A percentile compares a stretch with the other conserved stretches of the same genome.
Evolutionary conservation across 2,797 vertebrate species (phyloP).

Genomic region (Esox lucius): DNA sequence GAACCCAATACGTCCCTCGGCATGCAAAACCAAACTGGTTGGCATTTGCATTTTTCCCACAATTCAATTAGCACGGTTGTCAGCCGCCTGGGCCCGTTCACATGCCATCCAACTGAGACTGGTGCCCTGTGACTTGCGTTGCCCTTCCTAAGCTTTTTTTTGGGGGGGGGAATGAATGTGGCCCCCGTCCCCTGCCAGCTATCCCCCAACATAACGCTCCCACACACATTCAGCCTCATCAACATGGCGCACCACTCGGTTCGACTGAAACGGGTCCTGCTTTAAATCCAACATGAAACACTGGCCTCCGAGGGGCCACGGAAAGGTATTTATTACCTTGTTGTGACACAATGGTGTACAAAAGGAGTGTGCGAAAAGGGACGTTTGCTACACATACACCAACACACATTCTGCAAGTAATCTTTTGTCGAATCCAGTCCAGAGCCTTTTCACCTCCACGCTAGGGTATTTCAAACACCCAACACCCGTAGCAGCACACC

Average conservation of each 20-base stretch:
- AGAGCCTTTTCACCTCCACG: too few species aligned
- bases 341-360: background rate
- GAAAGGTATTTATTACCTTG: background rate
- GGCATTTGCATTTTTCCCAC: constrained; percentile 51
- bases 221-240: constrained; percentile 8
- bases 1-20: constrained; percentile 21
- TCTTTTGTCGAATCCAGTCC: background rate
- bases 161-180: background rate
- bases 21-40: constrained; percentile 18
- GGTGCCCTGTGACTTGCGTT: background rate
- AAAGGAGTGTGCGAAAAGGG: background rate
- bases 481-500: background rate
- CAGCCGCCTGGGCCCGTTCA: constrained; percentile 32
- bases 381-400: background rate
- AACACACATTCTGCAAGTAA: background rate
- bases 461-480: background rate
- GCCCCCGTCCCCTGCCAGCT: background rate
- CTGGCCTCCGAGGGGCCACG: background rate
- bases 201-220: background rate
- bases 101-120: constrained; percentile 12
- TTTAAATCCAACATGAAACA: background rate
- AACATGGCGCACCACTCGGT: background rate
- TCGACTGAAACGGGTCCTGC: background rate
- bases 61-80: constrained; percentile 55
- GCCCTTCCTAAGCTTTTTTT: background rate